A percentile compares a stretch with the other conserved stretches of the same genome.
These are phyloP conservation scores for Microcebus ravelobensis DNA, from an alignment of 2,113 vertebrate species.

Conservation along the genomic window DNA sequence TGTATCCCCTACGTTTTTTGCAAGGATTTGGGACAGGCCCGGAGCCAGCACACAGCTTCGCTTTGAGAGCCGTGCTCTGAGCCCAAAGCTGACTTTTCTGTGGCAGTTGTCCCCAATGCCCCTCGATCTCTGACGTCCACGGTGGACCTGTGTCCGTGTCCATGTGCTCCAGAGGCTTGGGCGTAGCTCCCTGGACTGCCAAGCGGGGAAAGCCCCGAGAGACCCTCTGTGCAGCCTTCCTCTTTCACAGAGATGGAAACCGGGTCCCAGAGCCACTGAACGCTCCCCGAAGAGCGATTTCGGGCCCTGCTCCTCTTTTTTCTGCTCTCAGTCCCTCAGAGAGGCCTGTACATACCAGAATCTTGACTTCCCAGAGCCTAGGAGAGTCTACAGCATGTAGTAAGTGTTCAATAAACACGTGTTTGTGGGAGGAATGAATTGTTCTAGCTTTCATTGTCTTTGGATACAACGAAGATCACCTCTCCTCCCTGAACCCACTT, in stretches of 20 bases:
- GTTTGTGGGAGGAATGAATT: background rate
- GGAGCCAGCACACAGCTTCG: background rate
- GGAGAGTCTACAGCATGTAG: background rate
- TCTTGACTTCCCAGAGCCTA: background rate
- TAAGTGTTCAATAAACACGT: background rate
- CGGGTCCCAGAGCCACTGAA: background rate
- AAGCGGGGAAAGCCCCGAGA: background rate
- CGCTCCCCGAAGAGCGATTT: accelerated
- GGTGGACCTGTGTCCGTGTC: background rate
- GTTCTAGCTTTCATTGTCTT: background rate
- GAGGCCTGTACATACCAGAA: background rate
- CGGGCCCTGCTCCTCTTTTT: background rate
- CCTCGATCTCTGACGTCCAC: background rate
- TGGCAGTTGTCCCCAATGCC: background rate
- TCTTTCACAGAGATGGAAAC: background rate
- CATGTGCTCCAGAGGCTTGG: accelerated
- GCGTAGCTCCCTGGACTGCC: background rate
- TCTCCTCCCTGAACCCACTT: background rate
- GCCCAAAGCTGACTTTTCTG: background rate
- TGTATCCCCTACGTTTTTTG: accelerated
- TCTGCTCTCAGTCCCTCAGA: background rate
- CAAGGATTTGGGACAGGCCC: background rate
- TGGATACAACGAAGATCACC: background rate
- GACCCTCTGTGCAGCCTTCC: too few species aligned
- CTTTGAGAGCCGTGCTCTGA: background rate